These are phyloP conservation scores for Odontomyia ornata DNA, from an alignment of 2,888 invertebrate species.

Conservation along the genomic window DNA sequence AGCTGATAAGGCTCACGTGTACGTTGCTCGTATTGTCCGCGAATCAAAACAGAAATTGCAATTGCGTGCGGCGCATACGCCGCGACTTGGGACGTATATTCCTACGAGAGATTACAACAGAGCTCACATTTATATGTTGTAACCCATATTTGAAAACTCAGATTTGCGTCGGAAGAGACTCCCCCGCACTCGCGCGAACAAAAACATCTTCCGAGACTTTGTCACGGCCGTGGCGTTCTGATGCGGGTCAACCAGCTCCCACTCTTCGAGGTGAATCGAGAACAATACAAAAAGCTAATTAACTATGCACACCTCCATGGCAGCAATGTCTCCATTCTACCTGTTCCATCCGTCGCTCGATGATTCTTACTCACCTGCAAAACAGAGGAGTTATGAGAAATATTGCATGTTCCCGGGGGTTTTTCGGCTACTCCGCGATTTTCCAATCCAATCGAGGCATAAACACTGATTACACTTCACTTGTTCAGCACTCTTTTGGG, in stretches of 20 bases:
- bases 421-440: neutral
- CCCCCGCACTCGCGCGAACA: neutral
- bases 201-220: neutral
- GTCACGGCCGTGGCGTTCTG: neutral
- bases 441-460: neutral
- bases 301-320: constrained; percentile 16
- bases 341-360: constrained; percentile 1
- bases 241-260: neutral
- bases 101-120: neutral
- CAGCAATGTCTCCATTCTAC: neutral
- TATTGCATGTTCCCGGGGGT: constrained; percentile 14
- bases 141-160: neutral
- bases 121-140: neutral
- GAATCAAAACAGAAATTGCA: constrained; percentile 19
- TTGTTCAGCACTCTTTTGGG: neutral
- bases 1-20: constrained; percentile 24
- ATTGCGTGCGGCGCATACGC: neutral
- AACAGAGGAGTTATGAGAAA: neutral
- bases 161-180: neutral
- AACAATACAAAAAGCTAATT: constrained; percentile 15
- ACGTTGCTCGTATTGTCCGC: neutral
- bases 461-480: neutral
- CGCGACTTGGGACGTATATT: neutral
- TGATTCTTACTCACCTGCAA: constrained; percentile 3
- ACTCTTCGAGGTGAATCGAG: neutral